Evolutionary conservation across 2,797 vertebrate genomes (phyloP), one percentile per base, ranked within the genome.

Genomic region (Hyperoplus lanceolatus): DNA sequence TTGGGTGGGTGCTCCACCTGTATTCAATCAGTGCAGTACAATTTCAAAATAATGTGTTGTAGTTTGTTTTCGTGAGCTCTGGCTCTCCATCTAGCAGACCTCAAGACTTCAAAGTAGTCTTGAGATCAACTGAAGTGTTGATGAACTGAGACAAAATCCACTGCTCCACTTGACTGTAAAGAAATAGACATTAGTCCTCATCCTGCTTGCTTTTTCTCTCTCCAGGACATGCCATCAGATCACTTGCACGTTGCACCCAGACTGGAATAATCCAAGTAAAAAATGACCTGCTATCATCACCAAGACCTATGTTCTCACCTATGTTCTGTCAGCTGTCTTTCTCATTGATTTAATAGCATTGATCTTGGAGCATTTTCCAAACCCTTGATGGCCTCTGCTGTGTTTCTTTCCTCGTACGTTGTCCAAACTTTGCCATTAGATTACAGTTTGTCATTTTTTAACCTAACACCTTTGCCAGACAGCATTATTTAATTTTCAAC

Each of bases 281-380:
- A 87, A 82, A 82, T 56, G 8, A 58, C 67, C 61, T 57, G 71
- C 73, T 70, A 18, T 83, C 72, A 80, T 67, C 59, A 29, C 68
- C 64, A 38, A 38, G 50, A 63, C 39, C 72, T 71, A 53, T 60
- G 56, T 62, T 62, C 53, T n/a, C 46, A 63, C 39, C 72, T 71
- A 53, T 21, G 21, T 21, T 73, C 60, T 41, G 57, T 77, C 81
- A 80, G 57, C 70, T 76, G 55, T 79, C 77, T 15, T 6, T 75
- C 57, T 62, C n/a, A 71, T 72, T 80, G 82, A 83, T 84, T 84
- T 60, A 74, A 53, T 59, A 75, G 60, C 54, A 73, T 61, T 70
- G 77, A 83, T 81, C 60, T 42, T 2, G 14, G 48, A 49, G 63
- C 66, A 43, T 84, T 84, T 64, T 75, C 21, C 75, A 79, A 81